Percentiles rank a stretch among this genome's conserved stretches.
phyloP scores from a whole-genome alignment of 2,113 vertebrate species.

The Cebidichthys violaceus region DNA sequence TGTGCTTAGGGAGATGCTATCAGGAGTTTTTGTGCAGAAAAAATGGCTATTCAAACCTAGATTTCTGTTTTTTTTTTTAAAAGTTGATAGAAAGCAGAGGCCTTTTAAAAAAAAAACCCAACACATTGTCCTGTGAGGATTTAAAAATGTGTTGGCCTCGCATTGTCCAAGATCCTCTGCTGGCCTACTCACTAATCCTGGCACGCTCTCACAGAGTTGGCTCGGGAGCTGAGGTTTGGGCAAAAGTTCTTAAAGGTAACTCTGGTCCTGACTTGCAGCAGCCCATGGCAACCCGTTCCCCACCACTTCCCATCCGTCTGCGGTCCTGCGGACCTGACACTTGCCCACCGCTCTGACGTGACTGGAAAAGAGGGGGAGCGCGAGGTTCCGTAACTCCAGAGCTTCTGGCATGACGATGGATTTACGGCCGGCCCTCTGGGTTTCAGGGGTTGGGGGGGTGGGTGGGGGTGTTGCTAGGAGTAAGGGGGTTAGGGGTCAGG shows the following conservation, averaged over 20 bases:
- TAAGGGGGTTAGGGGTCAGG: slow-evolving; percentile 71
- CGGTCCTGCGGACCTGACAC: slow-evolving; percentile 48
- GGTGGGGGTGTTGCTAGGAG: slow-evolving; percentile 64
- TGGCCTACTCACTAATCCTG: slow-evolving; percentile 22
- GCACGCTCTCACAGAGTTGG: slow-evolving; percentile 18
- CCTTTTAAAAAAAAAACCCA: not conserved
- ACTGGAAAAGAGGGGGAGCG: slow-evolving; percentile 4
- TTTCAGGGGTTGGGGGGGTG: slow-evolving; percentile 37
- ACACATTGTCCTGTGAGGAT: slow-evolving; percentile 8
- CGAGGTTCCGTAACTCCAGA: slow-evolving; percentile 60
- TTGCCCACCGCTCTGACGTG: slow-evolving; percentile 5
- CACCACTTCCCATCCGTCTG: slow-evolving; percentile 14
- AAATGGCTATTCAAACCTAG: not conserved
- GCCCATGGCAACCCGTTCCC: not conserved
- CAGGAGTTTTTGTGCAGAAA: not conserved
- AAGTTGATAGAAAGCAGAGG: slow-evolving; percentile 4
- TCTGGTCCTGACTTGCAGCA: slow-evolving; percentile 44
- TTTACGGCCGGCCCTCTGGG: slow-evolving; percentile 75
- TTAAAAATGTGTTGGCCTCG: slow-evolving; percentile 27
- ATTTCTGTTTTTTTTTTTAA: slow-evolving; percentile 18
- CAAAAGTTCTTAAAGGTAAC: slow-evolving; percentile 51
- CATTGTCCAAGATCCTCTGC: slow-evolving; percentile 10
- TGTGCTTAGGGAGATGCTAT: slow-evolving; percentile 13
- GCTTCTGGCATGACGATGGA: slow-evolving; percentile 73
- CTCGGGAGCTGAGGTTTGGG: not conserved